Evolutionary conservation across 2,888 invertebrate genomes (phyloP).

Genomic region (Branchellion lobata): DNA sequence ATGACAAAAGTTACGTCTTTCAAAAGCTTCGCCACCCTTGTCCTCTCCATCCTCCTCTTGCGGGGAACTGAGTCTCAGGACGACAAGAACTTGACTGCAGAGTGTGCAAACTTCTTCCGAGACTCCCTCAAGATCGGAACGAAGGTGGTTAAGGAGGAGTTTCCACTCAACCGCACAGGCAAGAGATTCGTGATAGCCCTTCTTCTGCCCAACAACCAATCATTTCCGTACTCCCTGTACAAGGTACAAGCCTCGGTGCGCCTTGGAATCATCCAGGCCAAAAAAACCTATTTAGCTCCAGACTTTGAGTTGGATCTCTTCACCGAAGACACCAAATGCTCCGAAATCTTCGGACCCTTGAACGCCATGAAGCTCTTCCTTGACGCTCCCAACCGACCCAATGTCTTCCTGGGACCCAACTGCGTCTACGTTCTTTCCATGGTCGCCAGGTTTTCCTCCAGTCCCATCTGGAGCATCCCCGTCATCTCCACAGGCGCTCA

Average conservation of each 20-base stretch:
- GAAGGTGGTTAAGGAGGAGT: neutral
- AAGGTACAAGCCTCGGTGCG: conserved; percentile 25
- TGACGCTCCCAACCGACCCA: conserved; percentile 52
- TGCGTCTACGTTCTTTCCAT: conserved; percentile 76
- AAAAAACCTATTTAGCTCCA: neutral
- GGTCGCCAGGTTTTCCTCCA: conserved; percentile 75
- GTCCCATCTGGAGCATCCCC: conserved; percentile 84
- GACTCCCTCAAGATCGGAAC: neutral
- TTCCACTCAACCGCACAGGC: neutral
- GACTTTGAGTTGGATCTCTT: conserved; percentile 7
- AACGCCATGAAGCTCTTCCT: conserved; percentile 58
- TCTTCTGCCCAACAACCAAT: conserved; percentile 16
- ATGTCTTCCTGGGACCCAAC: conserved; percentile 60
- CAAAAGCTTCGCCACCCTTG: neutral
- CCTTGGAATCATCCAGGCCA: neutral
- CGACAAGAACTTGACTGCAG: conserved; percentile 1
- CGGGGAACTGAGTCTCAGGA: neutral
- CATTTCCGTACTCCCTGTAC: conserved; percentile 19
- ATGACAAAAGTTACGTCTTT: neutral
- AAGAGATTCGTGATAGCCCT: conserved; percentile 22
- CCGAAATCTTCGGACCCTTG: conserved; percentile 58
- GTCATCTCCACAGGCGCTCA: conserved; percentile 72
- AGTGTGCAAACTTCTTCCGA: neutral
- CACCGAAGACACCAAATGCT: conserved; percentile 57
- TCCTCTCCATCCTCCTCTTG: neutral